Conservation (phyloP, 2,888 invertebrate genomes). For the Copidosoma aretas region DNA sequence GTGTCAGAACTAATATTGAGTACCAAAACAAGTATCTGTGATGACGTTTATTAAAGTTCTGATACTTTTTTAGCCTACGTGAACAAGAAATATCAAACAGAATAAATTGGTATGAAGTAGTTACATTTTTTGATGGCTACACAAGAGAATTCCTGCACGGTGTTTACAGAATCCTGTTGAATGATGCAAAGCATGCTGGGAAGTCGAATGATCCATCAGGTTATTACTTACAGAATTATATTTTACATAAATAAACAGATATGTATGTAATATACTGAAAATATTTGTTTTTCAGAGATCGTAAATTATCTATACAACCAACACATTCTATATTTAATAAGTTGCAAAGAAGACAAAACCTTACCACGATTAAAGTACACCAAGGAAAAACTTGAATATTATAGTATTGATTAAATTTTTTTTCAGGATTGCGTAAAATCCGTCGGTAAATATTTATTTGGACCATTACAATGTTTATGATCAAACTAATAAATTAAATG, state of each 20-base stretch:
- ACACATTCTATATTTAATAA: constrained; percentile 42
- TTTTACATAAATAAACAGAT: too few species aligned
- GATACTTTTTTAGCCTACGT: constrained; percentile 45
- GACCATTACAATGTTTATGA: too few species aligned
- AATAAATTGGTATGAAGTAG: constrained; percentile 49
- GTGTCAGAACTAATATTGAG: constrained; percentile 47
- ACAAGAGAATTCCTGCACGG: constrained; percentile 47
- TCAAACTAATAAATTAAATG: too few species aligned
- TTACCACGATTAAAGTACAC: constrained; percentile 48
- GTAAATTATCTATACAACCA: constrained; percentile 44
- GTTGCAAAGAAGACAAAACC: constrained; percentile 39
- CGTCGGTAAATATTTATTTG: too few species aligned
- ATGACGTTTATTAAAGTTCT: constrained; percentile 13
- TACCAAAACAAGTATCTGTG: not conserved
- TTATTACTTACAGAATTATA: too few species aligned
- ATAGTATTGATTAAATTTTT: too few species aligned
- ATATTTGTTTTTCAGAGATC: constrained; percentile 46
- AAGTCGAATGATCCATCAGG: too few species aligned
- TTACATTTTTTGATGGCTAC: constrained; percentile 50
- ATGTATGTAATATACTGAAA: not conserved
- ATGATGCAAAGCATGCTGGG: constrained; percentile 4
- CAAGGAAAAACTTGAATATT: constrained; percentile 35
- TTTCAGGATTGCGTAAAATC: too few species aligned
- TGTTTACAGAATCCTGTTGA: constrained; percentile 43
- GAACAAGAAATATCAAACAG: constrained; percentile 43